Percentiles rank a stretch among this genome's conserved stretches.
Conservation (phyloP, 1,140 invertebrate genomes). For the Ips nitidus region DNA sequence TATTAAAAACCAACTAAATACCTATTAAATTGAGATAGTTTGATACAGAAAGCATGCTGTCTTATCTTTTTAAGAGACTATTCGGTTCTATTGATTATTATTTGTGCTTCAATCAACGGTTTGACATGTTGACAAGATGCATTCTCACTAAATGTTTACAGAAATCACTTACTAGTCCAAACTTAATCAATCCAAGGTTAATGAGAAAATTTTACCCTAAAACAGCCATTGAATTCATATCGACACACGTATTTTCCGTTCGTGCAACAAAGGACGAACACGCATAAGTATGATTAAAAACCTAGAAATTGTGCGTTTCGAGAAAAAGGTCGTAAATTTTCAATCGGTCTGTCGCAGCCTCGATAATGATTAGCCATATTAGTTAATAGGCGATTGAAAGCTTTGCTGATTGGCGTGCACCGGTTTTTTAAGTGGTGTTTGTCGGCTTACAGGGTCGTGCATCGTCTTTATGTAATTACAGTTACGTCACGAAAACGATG, state of each 20-base stretch:
- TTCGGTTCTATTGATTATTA: no score
- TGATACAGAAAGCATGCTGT: neutral
- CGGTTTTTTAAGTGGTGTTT: neutral
- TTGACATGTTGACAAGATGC: no score
- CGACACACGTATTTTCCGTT: constrained; percentile 1
- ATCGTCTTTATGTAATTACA: neutral
- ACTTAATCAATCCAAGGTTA: no score
- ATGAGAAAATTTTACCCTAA: no score
- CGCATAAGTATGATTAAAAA: neutral
- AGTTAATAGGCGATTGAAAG: neutral
- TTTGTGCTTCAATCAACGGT: no score
- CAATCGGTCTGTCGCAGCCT: constrained; percentile 15
- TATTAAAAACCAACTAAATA: constrained; percentile 18
- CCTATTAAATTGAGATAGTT: neutral
- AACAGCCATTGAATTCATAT: no score
- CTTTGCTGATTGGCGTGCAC: no score
- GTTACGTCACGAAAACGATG: neutral
- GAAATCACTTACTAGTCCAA: no score
- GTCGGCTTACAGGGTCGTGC: neutral
- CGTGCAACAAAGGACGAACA: neutral
- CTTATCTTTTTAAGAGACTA: no score
- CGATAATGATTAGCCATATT: constrained; percentile 17
- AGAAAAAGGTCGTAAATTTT: constrained; percentile 16
- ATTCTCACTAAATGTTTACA: no score
- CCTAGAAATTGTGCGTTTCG: constrained; percentile 14